phyloP scores from a whole-genome alignment of 2,113 vertebrate genomes.

The Eidolon helvum region DNA sequence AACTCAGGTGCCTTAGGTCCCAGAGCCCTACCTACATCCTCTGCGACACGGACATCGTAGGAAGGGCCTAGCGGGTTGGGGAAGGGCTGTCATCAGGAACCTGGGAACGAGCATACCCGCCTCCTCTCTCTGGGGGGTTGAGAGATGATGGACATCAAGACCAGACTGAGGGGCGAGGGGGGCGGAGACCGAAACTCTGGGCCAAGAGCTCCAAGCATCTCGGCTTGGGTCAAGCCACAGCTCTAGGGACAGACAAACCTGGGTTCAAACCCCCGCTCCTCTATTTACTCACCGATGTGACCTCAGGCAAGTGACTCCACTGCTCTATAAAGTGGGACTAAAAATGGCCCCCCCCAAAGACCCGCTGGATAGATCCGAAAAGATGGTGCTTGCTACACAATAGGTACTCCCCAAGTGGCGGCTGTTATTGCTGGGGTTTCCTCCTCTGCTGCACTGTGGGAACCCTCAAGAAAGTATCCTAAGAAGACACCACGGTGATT shows the following conservation, averaged over 20 bases:
- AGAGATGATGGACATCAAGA: not conserved
- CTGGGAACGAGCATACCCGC: not conserved
- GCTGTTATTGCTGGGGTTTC: not conserved
- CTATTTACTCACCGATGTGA: not conserved
- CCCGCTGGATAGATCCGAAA: too few relatives aligned
- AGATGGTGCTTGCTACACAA: not conserved
- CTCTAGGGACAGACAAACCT: not conserved
- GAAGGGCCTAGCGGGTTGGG: not conserved
- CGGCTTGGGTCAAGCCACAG: not conserved
- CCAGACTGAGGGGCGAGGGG: not conserved
- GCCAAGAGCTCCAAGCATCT: not conserved
- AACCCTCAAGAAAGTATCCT: not conserved
- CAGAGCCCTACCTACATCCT: not conserved
- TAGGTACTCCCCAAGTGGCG: not conserved
- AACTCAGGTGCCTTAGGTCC: not conserved
- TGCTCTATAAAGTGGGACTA: not conserved
- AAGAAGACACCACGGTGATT: slow-evolving; percentile 12
- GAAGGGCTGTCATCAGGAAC: not conserved
- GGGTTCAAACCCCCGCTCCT: not conserved
- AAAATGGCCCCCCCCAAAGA: not conserved
- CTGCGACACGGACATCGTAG: not conserved
- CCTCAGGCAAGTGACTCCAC: not conserved
- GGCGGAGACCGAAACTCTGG: not conserved
- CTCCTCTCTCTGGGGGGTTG: not conserved
- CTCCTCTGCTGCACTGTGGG: not conserved